phyloP scores from a whole-genome alignment of 2,113 vertebrate species.

The Campylomormyrus tamandua region DNA sequence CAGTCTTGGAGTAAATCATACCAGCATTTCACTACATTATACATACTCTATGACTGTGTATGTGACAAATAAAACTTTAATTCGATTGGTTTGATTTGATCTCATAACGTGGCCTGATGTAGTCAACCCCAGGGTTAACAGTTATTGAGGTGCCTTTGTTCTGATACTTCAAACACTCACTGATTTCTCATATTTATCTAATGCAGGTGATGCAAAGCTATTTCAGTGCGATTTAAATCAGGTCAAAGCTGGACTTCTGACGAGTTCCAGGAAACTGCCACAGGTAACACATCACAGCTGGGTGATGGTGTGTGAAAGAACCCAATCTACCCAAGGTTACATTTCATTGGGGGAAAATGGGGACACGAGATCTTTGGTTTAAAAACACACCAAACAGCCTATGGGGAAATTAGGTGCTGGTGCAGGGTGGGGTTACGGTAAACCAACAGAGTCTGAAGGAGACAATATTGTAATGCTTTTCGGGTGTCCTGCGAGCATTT shows the following conservation, averaged over 20 bases:
- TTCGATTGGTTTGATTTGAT: neutral
- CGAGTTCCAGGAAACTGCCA: slow-evolving; percentile 2
- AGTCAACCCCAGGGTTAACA: neutral
- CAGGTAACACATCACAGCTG: neutral
- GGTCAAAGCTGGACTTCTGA: slow-evolving; percentile 9
- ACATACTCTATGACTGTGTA: neutral
- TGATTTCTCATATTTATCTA: neutral
- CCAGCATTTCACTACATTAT: neutral
- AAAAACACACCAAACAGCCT: neutral
- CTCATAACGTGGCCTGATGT: neutral
- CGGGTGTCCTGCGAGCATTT: slow-evolving; percentile 29
- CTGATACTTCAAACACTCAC: neutral
- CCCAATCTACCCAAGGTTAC: neutral
- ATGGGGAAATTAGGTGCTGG: neutral
- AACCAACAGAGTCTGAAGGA: neutral
- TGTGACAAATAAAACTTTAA: neutral
- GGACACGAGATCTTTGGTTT: neutral
- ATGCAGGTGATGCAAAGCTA: neutral
- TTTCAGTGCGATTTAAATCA: slow-evolving; percentile 8
- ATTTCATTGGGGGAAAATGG: neutral
- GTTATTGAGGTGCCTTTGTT: neutral
- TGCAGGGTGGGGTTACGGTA: neutral
- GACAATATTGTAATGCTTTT: neutral
- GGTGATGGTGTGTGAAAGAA: neutral
- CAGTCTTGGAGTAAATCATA: neutral